A percentile compares a stretch with the other conserved stretches of the same genome.
Conservation (phyloP, 2,113 vertebrate genomes). For the Brienomyrus brachyistius region DNA sequence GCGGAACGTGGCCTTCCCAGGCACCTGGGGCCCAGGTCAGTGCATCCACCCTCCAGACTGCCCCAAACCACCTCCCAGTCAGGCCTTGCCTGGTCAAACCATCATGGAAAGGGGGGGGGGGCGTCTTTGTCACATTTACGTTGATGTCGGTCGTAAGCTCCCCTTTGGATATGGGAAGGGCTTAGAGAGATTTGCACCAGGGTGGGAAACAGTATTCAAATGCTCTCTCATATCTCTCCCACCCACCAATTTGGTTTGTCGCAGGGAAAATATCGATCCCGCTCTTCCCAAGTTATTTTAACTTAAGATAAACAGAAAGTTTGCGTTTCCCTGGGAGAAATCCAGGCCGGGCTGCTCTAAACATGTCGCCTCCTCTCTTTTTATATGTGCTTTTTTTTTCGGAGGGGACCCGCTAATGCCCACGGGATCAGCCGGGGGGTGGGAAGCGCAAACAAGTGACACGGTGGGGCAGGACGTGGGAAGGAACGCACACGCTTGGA, state of each 20-base stretch:
- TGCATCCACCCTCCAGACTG: not conserved
- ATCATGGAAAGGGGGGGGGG: not conserved
- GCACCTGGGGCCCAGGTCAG: not conserved
- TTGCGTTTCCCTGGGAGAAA: constrained; percentile 55
- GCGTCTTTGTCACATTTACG: not conserved
- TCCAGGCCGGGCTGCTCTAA: constrained; percentile 32
- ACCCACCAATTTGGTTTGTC: constrained; percentile 29
- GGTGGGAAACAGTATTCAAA: constrained; percentile 55
- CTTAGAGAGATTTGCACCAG: constrained; percentile 46
- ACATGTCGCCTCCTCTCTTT: constrained; percentile 34
- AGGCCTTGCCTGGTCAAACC: not conserved
- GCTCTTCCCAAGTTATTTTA: constrained; percentile 69
- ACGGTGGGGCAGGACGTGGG: constrained; percentile 61
- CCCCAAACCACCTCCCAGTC: not conserved
- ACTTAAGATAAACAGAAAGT: constrained; percentile 62
- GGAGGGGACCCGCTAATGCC: constrained; percentile 34
- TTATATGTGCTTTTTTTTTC: constrained; percentile 36
- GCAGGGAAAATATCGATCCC: constrained; percentile 64
- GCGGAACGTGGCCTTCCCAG: constrained; percentile 27
- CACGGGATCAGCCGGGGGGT: constrained; percentile 21
- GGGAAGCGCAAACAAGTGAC: constrained; percentile 40
- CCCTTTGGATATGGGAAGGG: constrained; percentile 57
- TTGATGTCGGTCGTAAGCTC: constrained; percentile 29
- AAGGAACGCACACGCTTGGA: constrained; percentile 55
- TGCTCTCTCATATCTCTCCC: constrained; percentile 28